phyloP scores from a whole-genome alignment of 2,113 vertebrate species.

The Erythrocercus mccallii region DNA sequence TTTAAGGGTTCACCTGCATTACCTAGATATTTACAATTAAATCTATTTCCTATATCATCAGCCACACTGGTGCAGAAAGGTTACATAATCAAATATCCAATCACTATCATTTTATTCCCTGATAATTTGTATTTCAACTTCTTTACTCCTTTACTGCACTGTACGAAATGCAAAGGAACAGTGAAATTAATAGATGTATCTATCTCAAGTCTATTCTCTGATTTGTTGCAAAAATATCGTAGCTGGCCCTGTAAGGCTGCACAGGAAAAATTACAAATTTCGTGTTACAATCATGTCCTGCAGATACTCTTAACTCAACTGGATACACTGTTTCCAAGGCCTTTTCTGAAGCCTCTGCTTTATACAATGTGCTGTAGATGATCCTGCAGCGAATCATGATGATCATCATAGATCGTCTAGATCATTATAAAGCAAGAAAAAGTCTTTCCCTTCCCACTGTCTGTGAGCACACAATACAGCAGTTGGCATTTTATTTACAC shows the following conservation, averaged over 20 bases:
- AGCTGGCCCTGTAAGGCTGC: not conserved
- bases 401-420: not conserved
- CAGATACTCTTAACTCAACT: not conserved
- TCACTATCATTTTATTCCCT: not conserved
- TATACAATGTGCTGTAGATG: accelerated
- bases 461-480: not conserved
- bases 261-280: not conserved
- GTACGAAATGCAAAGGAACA: not conserved
- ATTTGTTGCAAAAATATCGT: not conserved
- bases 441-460: too few relatives aligned
- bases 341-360: not conserved
- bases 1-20: not conserved
- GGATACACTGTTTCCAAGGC: not conserved
- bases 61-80: not conserved
- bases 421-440: not conserved
- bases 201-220: not conserved
- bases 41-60: not conserved
- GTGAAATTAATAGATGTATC: not conserved
- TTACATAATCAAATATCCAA: not conserved
- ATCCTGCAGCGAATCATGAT: not conserved
- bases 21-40: not conserved
- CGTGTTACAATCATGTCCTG: accelerated
- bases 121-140: not conserved
- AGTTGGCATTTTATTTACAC: not conserved
- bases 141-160: not conserved